Evolutionary conservation across 2,888 invertebrate species (phyloP).

Genomic region (Eristalinus sepulchralis): DNA sequence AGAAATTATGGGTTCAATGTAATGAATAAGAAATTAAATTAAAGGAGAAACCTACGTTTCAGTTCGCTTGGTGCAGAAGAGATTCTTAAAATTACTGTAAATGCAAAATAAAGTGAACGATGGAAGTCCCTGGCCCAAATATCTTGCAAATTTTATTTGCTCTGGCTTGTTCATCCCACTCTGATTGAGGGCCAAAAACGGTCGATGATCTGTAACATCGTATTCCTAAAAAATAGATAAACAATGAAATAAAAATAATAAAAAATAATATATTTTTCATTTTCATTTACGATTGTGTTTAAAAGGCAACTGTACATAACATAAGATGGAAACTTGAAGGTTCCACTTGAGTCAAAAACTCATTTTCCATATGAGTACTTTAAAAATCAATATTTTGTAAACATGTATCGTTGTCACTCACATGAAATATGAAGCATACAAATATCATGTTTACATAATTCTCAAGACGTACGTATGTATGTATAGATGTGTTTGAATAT

Average conservation of each 20-base stretch:
- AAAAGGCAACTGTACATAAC: not conserved
- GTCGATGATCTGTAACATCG: constrained; percentile 80
- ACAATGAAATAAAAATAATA: constrained; percentile 4
- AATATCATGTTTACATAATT: constrained; percentile 68
- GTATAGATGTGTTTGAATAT: constrained; percentile 49
- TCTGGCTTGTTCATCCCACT: constrained; percentile 80
- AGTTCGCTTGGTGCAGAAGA: constrained; percentile 81
- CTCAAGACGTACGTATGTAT: constrained; percentile 50
- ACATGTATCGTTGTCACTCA: constrained; percentile 57
- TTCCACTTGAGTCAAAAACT: constrained; percentile 37
- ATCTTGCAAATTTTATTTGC: constrained; percentile 80
- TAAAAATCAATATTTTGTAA: constrained; percentile 68
- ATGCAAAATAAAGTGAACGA: constrained; percentile 81
- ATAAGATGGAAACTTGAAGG: not conserved
- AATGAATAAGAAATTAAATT: not conserved
- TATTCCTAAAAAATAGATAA: constrained; percentile 76
- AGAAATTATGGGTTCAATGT: constrained; percentile 17
- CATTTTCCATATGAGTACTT: constrained; percentile 60
- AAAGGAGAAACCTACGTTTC: constrained; percentile 77
- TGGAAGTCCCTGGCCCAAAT: constrained; percentile 80
- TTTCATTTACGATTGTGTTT: not conserved
- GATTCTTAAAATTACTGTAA: constrained; percentile 81
- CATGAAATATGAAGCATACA: constrained; percentile 68
- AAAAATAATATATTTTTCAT: not conserved
- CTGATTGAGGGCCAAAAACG: constrained; percentile 79